phyloP scores from a whole-genome alignment of 2,888 invertebrate species.

The Horisme vitalbata region DNA sequence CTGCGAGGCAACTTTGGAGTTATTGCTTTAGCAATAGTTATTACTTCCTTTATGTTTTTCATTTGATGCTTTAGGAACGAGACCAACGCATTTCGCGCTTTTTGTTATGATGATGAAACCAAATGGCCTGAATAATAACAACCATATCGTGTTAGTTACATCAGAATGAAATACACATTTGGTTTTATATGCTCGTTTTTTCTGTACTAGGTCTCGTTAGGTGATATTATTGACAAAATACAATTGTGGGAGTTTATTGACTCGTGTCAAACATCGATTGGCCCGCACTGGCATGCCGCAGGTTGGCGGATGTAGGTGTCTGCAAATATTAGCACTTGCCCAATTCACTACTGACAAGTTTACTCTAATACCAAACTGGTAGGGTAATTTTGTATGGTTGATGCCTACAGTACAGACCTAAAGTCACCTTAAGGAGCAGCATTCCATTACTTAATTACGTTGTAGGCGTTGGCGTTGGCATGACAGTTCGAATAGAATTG shows the following conservation, averaged over 20 bases:
- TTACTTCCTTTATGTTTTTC: neutral
- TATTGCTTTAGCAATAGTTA: neutral
- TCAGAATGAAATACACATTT: constrained; percentile 9
- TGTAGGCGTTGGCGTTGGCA: constrained; percentile 56
- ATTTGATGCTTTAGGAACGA: neutral
- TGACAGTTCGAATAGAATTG: constrained; percentile 51
- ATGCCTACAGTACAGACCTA: constrained; percentile 54
- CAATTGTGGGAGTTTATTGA: constrained; percentile 67
- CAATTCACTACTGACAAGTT: constrained; percentile 63
- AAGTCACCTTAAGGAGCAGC: constrained; percentile 45
- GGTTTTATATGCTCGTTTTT: constrained; percentile 19
- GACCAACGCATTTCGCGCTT: neutral
- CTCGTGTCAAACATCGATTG: constrained; percentile 42
- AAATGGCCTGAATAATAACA: constrained; percentile 7
- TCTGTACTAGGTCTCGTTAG: constrained; percentile 17
- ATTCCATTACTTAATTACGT: constrained; percentile 50
- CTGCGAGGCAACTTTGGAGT: neutral
- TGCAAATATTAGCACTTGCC: constrained; percentile 77
- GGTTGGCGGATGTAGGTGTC: constrained; percentile 76
- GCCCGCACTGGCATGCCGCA: constrained; percentile 52
- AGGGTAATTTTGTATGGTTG: constrained; percentile 49
- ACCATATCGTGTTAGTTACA: constrained; percentile 16
- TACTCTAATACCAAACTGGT: constrained; percentile 66
- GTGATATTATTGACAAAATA: constrained; percentile 19
- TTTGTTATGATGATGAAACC: constrained; percentile 6